Percentiles rank a stretch among this genome's conserved stretches.
These are phyloP conservation scores for Misgurnus mizolepis DNA, from an alignment of 2,113 vertebrate genomes.

Conservation along the genomic window DNA sequence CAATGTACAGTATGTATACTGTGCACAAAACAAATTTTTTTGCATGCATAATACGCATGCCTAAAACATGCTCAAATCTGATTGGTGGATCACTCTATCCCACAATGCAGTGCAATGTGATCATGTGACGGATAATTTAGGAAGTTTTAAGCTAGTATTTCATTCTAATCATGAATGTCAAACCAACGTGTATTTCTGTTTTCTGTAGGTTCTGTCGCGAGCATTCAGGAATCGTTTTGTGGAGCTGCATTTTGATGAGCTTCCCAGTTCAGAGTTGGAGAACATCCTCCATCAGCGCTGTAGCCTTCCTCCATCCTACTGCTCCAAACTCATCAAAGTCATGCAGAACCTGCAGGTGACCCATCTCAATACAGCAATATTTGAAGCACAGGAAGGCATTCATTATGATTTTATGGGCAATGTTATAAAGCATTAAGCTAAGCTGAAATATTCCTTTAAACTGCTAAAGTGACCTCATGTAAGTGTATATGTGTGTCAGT, in stretches of 20 bases:
- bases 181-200: neutral
- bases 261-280: conserved; percentile 90
- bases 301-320: conserved; percentile 91
- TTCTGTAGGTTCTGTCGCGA: conserved; percentile 86
- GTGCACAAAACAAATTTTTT: conserved; percentile 51
- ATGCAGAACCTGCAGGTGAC: conserved; percentile 94
- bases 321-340: conserved; percentile 89
- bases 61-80: neutral
- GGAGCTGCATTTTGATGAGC: conserved; percentile 94
- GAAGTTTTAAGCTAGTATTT: too few relatives aligned
- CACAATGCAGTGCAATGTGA: too few relatives aligned
- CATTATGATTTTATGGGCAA: neutral
- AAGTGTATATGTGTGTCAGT: conserved; percentile 69
- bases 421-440: neutral
- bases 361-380: neutral
- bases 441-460: neutral
- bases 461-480: neutral
- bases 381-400: too few relatives aligned
- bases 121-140: too few relatives aligned
- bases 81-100: too few relatives aligned
- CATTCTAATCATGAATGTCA: too few relatives aligned
- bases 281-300: conserved; percentile 91
- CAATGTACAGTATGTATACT: too few relatives aligned
- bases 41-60: too few relatives aligned
- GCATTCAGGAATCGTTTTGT: conserved; percentile 98